Evolutionary conservation across 2,797 vertebrate genomes (phyloP).

Genomic region (Diplodus sargus): DNA sequence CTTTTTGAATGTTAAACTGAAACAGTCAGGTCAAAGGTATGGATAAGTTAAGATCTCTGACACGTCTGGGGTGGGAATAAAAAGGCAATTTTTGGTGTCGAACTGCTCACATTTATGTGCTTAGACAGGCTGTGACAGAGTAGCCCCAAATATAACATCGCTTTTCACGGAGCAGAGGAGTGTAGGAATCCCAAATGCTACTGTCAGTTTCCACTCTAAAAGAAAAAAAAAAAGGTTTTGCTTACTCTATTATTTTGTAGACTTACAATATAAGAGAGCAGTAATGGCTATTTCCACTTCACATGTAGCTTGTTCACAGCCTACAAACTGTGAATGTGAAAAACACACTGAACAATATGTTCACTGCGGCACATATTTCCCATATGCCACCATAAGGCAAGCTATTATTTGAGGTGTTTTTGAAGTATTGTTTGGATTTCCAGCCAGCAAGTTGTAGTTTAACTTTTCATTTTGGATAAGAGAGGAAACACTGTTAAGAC

Average conservation of each 20-base stretch:
- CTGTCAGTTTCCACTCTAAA: slow-evolving; percentile 37
- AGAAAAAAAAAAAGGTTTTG: slow-evolving; percentile 11
- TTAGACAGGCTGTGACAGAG: slow-evolving; percentile 32
- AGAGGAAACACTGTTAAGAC: background rate
- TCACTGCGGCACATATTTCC: slow-evolving; percentile 30
- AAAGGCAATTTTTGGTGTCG: background rate
- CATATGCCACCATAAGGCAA: slow-evolving; percentile 38
- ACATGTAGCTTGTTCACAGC: slow-evolving; percentile 45
- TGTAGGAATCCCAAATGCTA: slow-evolving; percentile 29
- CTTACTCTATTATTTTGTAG: slow-evolving; percentile 20
- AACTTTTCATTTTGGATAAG: background rate
- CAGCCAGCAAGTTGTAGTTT: background rate
- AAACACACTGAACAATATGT: slow-evolving; percentile 50
- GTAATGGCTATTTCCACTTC: slow-evolving; percentile 36
- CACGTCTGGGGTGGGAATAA: background rate
- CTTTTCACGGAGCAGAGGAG: slow-evolving; percentile 15
- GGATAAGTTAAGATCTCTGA: background rate
- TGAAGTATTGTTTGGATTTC: slow-evolving; percentile 15
- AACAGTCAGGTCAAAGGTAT: slow-evolving; percentile 1
- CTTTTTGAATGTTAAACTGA: background rate
- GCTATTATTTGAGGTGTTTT: slow-evolving; percentile 7
- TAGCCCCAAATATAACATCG: slow-evolving; percentile 22
- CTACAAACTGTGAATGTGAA: slow-evolving; percentile 57
- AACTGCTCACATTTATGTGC: slow-evolving; percentile 15
- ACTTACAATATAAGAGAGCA: slow-evolving; percentile 8